Base-by-base conservation (phyloP, 2,113 vertebrate species). In the Calidris pygmaea region DNA sequence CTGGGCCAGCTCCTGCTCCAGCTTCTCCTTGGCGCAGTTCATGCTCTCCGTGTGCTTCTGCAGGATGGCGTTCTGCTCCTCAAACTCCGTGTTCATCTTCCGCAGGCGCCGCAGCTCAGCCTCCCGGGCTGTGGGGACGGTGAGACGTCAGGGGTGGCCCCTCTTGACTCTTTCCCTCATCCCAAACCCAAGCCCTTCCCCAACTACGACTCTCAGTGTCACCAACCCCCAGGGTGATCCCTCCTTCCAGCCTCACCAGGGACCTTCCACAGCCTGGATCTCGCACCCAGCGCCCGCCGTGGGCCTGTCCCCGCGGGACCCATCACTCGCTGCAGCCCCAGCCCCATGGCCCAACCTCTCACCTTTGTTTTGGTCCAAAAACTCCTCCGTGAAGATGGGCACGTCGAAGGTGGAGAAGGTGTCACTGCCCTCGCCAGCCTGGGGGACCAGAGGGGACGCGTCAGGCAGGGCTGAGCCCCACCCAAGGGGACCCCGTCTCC, bases 291-390 rank as follows among this genome's bases (percentile, higher is more conserved):
- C 1, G 2, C 52, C 52, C 32, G 50, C 37, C 3, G 1, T 3
- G 22, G 35, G 8, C 22, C 74, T 23, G 48, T 55, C 11, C 60
- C 22, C 3, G 0, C 0, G 0, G 75, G 21, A 39, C 1, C 10
- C 63, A 2, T 12, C 10, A 16, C 78, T 65, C 20, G 30, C 45
- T 19, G 29, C 55, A 37, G 32, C 52, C 18, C 52, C 26, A 4
- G 1, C 21, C 20, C 32, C 16, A 3, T 4, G 18, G 34, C 45
- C 18, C 21, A 55, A 86, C n/a, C 37, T 60, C 94, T 81, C 78
- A 99, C 99, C 99, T 98, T 99, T 99, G 96, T 99, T 99, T 97
- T 99, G 99, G 98, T 99, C 99, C 83, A 99, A 97, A 95, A 99
- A 99, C 94, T 99, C 99, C 87, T 99, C 99, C 0, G 99, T 99